Conservation (phyloP, 1,140 invertebrate genomes). For the Drosophila lacertosa region DNA sequence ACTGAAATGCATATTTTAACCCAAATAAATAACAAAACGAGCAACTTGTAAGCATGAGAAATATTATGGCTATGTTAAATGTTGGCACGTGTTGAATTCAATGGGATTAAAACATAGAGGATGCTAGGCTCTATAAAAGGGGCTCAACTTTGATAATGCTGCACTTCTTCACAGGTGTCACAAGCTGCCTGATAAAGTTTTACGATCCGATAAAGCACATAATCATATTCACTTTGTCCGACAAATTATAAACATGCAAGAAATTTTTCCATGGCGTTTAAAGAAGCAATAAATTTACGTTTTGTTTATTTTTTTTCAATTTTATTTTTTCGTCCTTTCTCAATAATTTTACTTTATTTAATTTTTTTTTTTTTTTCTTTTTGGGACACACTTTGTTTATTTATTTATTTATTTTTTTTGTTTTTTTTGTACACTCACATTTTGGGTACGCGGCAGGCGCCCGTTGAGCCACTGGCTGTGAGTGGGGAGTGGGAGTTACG, state of each 20-base stretch:
- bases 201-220: slow-evolving; percentile 15
- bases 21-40: slow-evolving; percentile 17
- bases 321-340: slow-evolving; percentile 11
- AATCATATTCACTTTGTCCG: slow-evolving; percentile 23
- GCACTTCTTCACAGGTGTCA: not conserved
- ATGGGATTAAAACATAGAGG: not conserved
- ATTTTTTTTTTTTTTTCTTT: no score
- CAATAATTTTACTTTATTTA: not conserved
- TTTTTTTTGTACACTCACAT: slow-evolving; percentile 28
- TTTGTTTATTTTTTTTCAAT: slow-evolving; percentile 1
- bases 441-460: slow-evolving; percentile 11
- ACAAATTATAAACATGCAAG: slow-evolving; percentile 33
- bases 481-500: slow-evolving; percentile 1
- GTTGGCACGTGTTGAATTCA: slow-evolving; percentile 13
- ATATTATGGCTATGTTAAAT: not conserved
- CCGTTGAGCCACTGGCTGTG: slow-evolving; percentile 16
- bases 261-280: slow-evolving; percentile 55
- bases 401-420: no score
- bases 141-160: not conserved
- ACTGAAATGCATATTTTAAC: slow-evolving; percentile 53
- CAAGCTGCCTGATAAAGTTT: slow-evolving; percentile 21
- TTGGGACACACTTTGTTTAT: slow-evolving; percentile 3
- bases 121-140: not conserved
- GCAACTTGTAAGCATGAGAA: not conserved
- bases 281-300: not conserved